phyloP scores from a whole-genome alignment of 2,113 vertebrate genomes.

The Cephalopterus ornatus region DNA sequence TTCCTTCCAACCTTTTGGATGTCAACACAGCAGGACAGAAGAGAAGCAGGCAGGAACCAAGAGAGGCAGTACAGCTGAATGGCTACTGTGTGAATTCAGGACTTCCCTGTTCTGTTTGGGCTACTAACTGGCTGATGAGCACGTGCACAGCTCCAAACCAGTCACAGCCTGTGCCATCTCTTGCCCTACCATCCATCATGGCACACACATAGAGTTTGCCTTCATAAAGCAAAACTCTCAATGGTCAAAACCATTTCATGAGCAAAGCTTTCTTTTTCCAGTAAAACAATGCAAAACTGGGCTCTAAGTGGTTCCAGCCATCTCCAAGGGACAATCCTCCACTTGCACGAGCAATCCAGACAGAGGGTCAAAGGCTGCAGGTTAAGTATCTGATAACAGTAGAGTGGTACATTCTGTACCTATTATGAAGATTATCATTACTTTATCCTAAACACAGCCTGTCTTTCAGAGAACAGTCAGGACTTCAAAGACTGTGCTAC shows the following conservation, averaged over 20 bases:
- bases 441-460: neutral
- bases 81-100: neutral
- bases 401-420: neutral
- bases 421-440: neutral
- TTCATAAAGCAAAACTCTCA: neutral
- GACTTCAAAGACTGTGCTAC: neutral
- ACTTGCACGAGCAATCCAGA: neutral
- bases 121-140: neutral
- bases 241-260: neutral
- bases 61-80: neutral
- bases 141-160: neutral
- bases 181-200: neutral
- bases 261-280: neutral
- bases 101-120: neutral
- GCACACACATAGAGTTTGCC: neutral
- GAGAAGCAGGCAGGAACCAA: neutral
- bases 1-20: neutral
- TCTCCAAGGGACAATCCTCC: neutral
- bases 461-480: neutral
- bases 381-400: neutral
- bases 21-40: neutral
- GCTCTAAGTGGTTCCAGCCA: neutral
- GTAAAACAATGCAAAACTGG: neutral
- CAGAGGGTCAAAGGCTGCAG: neutral
- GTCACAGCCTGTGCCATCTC: neutral